Conservation (phyloP, 2,113 vertebrate genomes). For the Poeciliopsis retropinna region DNA sequence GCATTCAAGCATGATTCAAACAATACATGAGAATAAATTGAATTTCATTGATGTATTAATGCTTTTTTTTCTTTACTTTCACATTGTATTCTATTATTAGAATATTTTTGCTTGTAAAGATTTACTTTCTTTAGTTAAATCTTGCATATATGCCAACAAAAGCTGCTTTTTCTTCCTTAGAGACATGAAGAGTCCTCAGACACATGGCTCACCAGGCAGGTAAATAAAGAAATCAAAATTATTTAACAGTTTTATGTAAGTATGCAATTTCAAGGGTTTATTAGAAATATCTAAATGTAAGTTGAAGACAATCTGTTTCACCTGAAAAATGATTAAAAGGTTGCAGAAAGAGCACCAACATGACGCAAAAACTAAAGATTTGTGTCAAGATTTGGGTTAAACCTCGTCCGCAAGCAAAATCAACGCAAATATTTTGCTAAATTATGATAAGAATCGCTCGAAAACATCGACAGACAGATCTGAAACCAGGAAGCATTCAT, state of each 20-base stretch:
- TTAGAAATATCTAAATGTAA: background rate
- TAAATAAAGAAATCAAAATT: slow-evolving; percentile 56
- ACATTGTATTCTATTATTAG: background rate
- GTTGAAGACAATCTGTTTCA: background rate
- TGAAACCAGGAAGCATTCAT: background rate
- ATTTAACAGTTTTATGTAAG: background rate
- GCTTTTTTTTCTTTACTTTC: background rate
- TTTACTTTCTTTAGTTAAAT: background rate
- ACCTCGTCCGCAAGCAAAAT: background rate
- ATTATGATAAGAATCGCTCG: background rate
- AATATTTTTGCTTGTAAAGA: background rate
- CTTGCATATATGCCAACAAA: background rate
- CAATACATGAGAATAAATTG: too few species aligned
- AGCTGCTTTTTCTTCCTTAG: slow-evolving; percentile 71
- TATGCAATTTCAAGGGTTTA: too few species aligned
- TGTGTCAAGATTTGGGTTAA: background rate
- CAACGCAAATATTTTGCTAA: background rate
- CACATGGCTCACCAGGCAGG: slow-evolving; percentile 92
- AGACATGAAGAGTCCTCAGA: slow-evolving; percentile 91
- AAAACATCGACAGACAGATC: background rate
- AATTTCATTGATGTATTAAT: too few species aligned
- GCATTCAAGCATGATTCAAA: background rate
- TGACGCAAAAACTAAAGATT: background rate
- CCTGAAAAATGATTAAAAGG: background rate
- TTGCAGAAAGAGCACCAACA: background rate